Evolutionary conservation across 2,888 invertebrate genomes (phyloP).

Genomic region (Eristalinus sepulchralis): DNA sequence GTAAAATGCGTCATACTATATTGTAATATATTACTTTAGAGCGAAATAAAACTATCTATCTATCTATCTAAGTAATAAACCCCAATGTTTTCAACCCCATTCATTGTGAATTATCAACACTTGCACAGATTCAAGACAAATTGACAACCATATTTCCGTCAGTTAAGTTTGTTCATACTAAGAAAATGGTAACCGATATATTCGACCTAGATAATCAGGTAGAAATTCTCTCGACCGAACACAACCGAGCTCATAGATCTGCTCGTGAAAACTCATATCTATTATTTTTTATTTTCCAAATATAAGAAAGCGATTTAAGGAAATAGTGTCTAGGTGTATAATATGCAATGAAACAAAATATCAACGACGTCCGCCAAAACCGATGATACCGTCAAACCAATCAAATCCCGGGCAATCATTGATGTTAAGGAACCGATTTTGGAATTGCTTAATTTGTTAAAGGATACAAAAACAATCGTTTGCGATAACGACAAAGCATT

Average conservation of each 20-base stretch:
- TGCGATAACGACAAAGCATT: not conserved
- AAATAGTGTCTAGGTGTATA: not conserved
- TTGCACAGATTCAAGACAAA: too few species aligned
- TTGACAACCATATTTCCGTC: conserved; percentile 12
- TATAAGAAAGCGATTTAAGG: not conserved
- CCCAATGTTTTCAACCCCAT: too few species aligned
- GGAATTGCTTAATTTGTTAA: not conserved
- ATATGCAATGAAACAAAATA: not conserved
- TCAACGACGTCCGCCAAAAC: not conserved
- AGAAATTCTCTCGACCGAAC: conserved; percentile 46
- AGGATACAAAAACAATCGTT: not conserved
- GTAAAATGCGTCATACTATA: too few species aligned
- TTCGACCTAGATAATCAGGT: conserved; percentile 50
- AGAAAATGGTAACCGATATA: conserved; percentile 54
- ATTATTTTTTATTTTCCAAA: conserved; percentile 9
- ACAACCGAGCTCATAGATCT: conserved; percentile 35
- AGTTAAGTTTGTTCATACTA: conserved; percentile 53
- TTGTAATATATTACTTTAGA: too few species aligned
- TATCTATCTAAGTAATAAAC: too few species aligned
- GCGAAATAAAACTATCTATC: too few species aligned
- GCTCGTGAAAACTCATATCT: not conserved
- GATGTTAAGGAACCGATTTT: not conserved
- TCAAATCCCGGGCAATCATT: not conserved
- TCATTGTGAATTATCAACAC: too few species aligned
- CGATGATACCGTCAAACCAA: not conserved